phyloP scores from a whole-genome alignment of 2,113 vertebrate species.

The Syrrhaptes paradoxus region DNA sequence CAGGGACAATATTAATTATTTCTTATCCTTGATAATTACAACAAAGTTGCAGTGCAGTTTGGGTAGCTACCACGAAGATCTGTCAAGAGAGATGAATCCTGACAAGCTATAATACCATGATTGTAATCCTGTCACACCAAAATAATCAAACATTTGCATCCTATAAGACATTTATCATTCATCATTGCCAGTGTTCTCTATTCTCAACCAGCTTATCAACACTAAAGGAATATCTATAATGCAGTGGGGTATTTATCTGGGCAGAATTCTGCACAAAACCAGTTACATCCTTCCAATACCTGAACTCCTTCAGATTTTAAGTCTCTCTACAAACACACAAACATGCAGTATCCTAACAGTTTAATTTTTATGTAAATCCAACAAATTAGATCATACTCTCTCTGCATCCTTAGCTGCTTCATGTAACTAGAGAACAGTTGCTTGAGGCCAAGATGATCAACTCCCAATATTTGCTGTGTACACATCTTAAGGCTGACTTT shows the following conservation, averaged over 20 bases:
- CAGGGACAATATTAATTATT: not conserved
- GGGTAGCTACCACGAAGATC: not conserved
- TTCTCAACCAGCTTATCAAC: not conserved
- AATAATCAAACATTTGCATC: not conserved
- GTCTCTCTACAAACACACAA: not conserved
- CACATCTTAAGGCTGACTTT: not conserved
- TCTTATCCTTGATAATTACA: not conserved
- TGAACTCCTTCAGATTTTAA: not conserved
- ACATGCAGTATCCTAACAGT: not conserved
- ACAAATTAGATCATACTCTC: not conserved
- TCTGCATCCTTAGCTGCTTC: not conserved
- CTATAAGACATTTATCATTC: not conserved
- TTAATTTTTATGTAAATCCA: not conserved
- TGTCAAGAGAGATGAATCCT: not conserved
- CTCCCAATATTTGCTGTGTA: not conserved
- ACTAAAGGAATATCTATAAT: not conserved
- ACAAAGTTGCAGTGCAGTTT: not conserved
- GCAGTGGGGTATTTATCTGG: not conserved
- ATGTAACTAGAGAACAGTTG: not conserved
- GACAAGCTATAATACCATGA: not conserved
- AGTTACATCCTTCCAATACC: not conserved
- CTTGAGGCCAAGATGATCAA: not conserved
- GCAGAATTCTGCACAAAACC: not conserved
- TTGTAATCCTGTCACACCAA: not conserved
- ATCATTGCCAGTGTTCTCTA: not conserved